Percentiles rank a stretch among this genome's conserved stretches.
These are phyloP conservation scores for Pocota personata DNA, from an alignment of 2,888 invertebrate species.

Conservation along the genomic window DNA sequence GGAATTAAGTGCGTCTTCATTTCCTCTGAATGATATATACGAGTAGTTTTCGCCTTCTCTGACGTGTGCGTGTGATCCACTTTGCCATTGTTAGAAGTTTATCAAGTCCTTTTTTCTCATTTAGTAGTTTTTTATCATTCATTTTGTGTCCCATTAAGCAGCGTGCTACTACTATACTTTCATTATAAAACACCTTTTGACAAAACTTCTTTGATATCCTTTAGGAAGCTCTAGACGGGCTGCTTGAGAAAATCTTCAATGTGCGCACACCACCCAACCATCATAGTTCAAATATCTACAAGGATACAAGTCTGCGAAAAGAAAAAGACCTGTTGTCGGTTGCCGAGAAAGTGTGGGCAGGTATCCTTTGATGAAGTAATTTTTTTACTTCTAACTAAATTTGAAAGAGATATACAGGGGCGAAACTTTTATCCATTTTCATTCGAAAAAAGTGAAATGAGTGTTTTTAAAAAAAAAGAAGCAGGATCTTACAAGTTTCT, in stretches of 20 bases:
- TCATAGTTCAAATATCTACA: background rate
- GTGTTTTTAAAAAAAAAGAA: background rate
- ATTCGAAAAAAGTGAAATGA: conserved; percentile 2
- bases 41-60: background rate
- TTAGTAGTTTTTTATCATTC: background rate
- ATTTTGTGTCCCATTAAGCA: background rate
- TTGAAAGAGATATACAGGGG: background rate
- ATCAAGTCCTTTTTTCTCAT: background rate
- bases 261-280: background rate
- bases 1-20: background rate
- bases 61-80: background rate
- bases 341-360: background rate
- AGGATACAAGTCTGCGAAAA: background rate
- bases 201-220: conserved; percentile 17
- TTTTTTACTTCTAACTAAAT: background rate
- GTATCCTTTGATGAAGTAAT: conserved; percentile 3
- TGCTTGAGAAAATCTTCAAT: background rate
- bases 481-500: background rate
- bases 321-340: background rate
- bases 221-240: background rate
- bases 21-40: too few species aligned
- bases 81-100: conserved; percentile 8
- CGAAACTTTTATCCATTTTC: background rate
- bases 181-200: conserved; percentile 23
- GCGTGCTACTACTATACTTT: conserved; percentile 5